Conservation (phyloP, 2,797 vertebrate species). For the Anguilla pacifica region DNA sequence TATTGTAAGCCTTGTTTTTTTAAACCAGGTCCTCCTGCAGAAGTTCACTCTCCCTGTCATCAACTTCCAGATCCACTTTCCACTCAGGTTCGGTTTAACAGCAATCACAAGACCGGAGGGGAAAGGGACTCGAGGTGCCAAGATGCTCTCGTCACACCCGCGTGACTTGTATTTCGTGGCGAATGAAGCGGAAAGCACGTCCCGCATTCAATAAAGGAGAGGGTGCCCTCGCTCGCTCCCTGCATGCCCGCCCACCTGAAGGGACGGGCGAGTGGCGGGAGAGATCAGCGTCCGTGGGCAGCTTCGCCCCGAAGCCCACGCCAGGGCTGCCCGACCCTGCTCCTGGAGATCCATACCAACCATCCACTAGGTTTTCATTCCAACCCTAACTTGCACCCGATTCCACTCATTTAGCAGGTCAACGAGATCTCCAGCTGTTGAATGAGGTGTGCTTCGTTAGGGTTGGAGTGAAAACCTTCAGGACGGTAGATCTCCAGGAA, state of each 20-base stretch:
- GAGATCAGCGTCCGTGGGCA: not conserved
- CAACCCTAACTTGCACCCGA: too few species aligned
- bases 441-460: too few species aligned
- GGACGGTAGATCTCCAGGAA: too few species aligned
- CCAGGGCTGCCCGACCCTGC: too few species aligned
- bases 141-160: not conserved
- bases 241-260: not conserved
- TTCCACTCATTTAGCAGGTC: too few species aligned
- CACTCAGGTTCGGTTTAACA: constrained; percentile 7
- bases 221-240: not conserved
- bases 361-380: too few species aligned
- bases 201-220: not conserved
- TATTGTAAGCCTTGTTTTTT: not conserved
- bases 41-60: too few species aligned
- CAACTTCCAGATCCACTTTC: not conserved
- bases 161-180: constrained; percentile 3
- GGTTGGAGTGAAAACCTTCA: too few species aligned
- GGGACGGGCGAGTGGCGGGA: not conserved
- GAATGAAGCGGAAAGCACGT: not conserved
- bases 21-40: not conserved
- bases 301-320: too few species aligned
- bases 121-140: not conserved
- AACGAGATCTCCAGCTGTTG: too few species aligned
- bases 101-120: constrained; percentile 37
- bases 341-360: too few species aligned